These are phyloP conservation scores for Siderastrea siderea DNA, from an alignment of 92 coral and sea anemone genomes.

Conservation along the genomic window DNA sequence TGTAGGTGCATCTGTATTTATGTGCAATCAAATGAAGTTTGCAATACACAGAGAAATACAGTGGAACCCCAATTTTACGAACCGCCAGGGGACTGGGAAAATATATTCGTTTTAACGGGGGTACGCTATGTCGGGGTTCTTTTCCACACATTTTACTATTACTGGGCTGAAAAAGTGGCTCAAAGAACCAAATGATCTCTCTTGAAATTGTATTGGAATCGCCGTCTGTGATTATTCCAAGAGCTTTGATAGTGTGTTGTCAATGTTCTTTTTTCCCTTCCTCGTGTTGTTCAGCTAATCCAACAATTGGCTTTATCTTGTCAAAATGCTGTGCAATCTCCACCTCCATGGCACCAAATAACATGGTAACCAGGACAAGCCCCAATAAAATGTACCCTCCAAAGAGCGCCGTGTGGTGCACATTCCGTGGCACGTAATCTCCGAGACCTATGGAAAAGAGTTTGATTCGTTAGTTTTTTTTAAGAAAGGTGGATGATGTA, in stretches of 20 bases:
- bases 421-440: constrained; percentile 77
- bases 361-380: constrained; percentile 72
- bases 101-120: too few species aligned
- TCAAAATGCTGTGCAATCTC: constrained; percentile 53
- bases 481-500: too few species aligned
- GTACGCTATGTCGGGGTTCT: too few species aligned
- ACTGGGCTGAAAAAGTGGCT: too few species aligned
- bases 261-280: neutral
- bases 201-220: neutral
- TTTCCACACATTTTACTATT: too few species aligned
- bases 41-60: too few species aligned
- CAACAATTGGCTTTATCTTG: constrained; percentile 56
- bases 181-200: too few species aligned
- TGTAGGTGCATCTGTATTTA: too few species aligned
- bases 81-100: too few species aligned
- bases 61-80: too few species aligned
- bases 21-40: too few species aligned
- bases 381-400: constrained; percentile 78
- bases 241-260: neutral
- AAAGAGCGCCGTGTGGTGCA: constrained; percentile 76
- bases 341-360: constrained; percentile 79
- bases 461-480: neutral
- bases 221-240: too few species aligned
- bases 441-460: constrained; percentile 64
- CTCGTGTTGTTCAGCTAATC: constrained; percentile 27